phyloP scores from a whole-genome alignment of 2,888 invertebrate species.

The Megaustenia siamemsis region DNA sequence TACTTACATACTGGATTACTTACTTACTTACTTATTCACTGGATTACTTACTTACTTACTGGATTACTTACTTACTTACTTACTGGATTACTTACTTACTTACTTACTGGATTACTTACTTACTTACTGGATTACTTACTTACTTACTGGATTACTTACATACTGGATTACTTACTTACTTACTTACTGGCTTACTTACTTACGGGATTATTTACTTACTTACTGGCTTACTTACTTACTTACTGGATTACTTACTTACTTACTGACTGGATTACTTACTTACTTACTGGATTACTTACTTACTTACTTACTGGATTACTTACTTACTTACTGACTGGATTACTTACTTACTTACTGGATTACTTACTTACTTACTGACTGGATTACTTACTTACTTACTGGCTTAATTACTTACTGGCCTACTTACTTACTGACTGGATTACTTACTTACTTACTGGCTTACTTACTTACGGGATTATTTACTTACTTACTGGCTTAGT shows the following conservation, averaged over 20 bases:
- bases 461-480: neutral
- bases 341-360: too few species aligned
- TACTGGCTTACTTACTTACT: neutral
- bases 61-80: neutral
- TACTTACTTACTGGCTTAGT: neutral
- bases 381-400: too few species aligned
- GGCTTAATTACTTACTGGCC: too few species aligned
- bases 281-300: too few species aligned
- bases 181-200: neutral
- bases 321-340: too few species aligned
- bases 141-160: neutral
- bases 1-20: neutral
- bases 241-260: neutral
- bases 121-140: neutral
- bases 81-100: neutral
- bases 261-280: too few species aligned
- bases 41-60: neutral
- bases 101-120: neutral
- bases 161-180: neutral
- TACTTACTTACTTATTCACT: conserved; percentile 10
- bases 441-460: neutral
- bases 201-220: neutral
- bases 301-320: too few species aligned
- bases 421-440: too few species aligned
- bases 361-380: too few species aligned